Evolutionary conservation across 2,113 vertebrate species (phyloP).

Genomic region (Leucosticte australis): DNA sequence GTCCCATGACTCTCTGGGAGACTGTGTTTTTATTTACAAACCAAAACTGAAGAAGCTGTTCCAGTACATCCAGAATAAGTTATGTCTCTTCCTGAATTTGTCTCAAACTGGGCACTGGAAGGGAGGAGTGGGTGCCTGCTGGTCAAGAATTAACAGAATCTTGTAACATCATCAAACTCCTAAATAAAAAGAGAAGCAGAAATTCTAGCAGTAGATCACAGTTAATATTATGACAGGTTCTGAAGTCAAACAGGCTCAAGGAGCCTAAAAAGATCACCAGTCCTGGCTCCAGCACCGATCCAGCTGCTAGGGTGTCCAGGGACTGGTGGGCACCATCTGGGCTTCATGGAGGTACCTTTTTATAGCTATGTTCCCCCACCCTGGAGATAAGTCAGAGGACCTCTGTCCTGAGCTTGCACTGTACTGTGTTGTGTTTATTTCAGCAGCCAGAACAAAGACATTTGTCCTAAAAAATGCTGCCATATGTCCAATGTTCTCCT

Average conservation of each 20-base stretch:
- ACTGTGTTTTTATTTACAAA: background rate
- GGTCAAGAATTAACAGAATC: background rate
- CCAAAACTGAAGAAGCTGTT: background rate
- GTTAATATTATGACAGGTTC: background rate
- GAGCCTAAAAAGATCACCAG: background rate
- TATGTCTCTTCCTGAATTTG: background rate
- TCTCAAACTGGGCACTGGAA: background rate
- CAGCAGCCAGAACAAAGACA: background rate
- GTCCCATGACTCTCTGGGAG: background rate
- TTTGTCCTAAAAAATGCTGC: background rate
- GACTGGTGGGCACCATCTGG: background rate
- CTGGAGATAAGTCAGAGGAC: background rate
- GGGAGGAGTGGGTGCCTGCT: background rate
- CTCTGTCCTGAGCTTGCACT: background rate
- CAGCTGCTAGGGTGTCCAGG: background rate
- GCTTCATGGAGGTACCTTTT: background rate
- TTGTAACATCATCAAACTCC: background rate
- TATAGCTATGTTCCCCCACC: background rate
- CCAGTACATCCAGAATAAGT: background rate
- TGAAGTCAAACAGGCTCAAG: background rate
- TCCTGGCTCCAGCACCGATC: background rate
- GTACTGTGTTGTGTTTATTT: background rate
- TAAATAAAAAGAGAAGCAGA: background rate
- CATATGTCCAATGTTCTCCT: background rate
- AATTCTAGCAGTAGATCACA: background rate